Percentiles rank a stretch among this genome's conserved stretches.
phyloP scores from a whole-genome alignment of 1,140 invertebrate genomes.

The Elymnias hypermnestra region DNA sequence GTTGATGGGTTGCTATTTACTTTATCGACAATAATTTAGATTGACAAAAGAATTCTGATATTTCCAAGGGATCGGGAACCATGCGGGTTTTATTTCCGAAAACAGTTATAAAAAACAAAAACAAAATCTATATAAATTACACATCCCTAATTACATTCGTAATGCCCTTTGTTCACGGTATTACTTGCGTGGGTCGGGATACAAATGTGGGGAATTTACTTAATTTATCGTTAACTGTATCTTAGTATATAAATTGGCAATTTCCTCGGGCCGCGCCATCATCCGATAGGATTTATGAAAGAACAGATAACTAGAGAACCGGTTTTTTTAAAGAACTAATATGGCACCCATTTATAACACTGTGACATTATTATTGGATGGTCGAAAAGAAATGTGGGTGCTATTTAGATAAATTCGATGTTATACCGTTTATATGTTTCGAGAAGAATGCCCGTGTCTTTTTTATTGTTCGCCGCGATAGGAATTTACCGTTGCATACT shows the following conservation, averaged over 20 bases:
- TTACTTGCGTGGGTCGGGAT: conserved; percentile 41
- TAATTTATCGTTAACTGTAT: conserved; percentile 50
- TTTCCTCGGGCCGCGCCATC: conserved; percentile 32
- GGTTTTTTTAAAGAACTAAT: conserved; percentile 30
- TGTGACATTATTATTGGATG: conserved; percentile 27
- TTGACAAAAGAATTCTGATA: no score
- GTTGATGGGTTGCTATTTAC: no score
- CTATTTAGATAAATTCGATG: conserved; percentile 22
- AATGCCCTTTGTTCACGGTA: conserved; percentile 12
- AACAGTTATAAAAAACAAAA: no score
- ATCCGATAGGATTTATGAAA: conserved; percentile 34
- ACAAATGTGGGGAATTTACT: conserved; percentile 43
- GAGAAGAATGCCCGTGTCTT: not conserved
- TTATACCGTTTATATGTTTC: conserved; percentile 11
- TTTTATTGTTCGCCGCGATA: not conserved
- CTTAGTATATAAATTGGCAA: conserved; percentile 57
- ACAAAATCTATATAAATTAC: no score
- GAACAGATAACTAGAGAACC: conserved; percentile 23
- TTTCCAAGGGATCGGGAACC: no score
- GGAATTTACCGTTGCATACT: not conserved
- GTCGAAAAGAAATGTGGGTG: conserved; percentile 24
- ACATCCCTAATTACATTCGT: conserved; percentile 1
- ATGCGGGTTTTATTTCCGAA: no score
- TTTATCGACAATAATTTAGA: no score
- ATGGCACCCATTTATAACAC: conserved; percentile 25